Base-by-base conservation (phyloP, 2,888 invertebrate species). In the Sinhomidia bicolor region DNA sequence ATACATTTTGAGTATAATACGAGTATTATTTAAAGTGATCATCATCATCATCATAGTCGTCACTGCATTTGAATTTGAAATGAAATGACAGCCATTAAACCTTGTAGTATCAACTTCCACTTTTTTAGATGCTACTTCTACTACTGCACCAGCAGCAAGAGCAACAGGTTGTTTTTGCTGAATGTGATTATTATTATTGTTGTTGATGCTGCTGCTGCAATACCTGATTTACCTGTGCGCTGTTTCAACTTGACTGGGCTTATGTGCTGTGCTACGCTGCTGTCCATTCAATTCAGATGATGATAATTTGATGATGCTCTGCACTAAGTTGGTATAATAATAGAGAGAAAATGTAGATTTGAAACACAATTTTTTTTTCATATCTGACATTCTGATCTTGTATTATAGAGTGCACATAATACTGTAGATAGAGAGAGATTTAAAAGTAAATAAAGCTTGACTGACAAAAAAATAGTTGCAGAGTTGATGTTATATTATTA, bases 11-110 rank as follows among this genome's bases (percentile, higher is more conserved):
- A 9, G 1, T 23, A 0, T 4, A 36, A 7, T 71, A 12, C 20
- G 20, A 36, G 32, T n/a, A 23, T 85, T 74, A 47, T 74, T 47
- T 47, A 74, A 74, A 74, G 47, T 74, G 71, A 44, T 41, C 41
- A 76, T 26, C 29, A 78, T 41, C 36, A 10, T 76, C 76, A 51
- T 76, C 51, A 47, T 65, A 26, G 29, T 3, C 47, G 14, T 65
- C 65, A 32, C n/a, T 14, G 9, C 14, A 10, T 9, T 23, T 60
- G 32, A 36, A 54, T 78, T 57, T 78, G 20, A 78, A 78, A 78
- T 76, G 76, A 87, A 81, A 88, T 88, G 87, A 88, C 87, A 88
- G 87, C 82, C 82, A 82, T 88, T 88, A 82, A 88, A 88, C 41
- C 82, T 82, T 76, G 78, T 65, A 76, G 51, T 82, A 88, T 88